Evolutionary conservation across 2,113 vertebrate species (phyloP).

Genomic region (Aviceda subcristata): DNA sequence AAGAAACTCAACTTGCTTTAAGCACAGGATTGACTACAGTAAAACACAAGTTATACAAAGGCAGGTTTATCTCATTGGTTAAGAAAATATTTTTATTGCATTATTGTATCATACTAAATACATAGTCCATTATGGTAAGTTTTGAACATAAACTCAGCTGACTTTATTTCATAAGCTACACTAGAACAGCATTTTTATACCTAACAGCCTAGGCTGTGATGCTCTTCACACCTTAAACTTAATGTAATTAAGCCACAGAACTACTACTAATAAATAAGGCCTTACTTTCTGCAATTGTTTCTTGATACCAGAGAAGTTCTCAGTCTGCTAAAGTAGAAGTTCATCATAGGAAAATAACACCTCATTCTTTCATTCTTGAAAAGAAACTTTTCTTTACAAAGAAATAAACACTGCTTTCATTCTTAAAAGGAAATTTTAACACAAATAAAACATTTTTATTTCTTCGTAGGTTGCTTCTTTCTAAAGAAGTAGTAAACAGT

Average conservation of each 20-base stretch:
- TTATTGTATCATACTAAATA: not conserved
- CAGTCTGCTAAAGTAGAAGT: not conserved
- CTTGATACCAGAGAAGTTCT: not conserved
- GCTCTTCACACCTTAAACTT: not conserved
- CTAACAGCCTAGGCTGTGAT: not conserved
- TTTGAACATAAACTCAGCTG: not conserved
- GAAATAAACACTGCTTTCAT: not conserved
- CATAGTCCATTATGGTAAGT: fast-evolving
- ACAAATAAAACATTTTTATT: not conserved
- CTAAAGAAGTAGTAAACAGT: not conserved
- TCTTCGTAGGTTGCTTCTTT: not conserved
- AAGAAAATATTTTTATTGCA: not conserved
- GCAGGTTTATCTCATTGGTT: not conserved
- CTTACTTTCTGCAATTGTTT: not conserved
- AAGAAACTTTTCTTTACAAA: not conserved
- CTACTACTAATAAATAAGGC: not conserved
- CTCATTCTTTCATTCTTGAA: not conserved
- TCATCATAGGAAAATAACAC: not conserved
- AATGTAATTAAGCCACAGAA: not conserved
- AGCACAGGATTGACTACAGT: not conserved
- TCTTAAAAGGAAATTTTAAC: not conserved
- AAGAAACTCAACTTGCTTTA: not conserved
- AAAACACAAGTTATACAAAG: not conserved
- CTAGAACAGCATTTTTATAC: not conserved
- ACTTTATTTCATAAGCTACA: not conserved